Evolutionary conservation across 2,113 vertebrate genomes (phyloP).

Genomic region (Amblyornis subalaris): DNA sequence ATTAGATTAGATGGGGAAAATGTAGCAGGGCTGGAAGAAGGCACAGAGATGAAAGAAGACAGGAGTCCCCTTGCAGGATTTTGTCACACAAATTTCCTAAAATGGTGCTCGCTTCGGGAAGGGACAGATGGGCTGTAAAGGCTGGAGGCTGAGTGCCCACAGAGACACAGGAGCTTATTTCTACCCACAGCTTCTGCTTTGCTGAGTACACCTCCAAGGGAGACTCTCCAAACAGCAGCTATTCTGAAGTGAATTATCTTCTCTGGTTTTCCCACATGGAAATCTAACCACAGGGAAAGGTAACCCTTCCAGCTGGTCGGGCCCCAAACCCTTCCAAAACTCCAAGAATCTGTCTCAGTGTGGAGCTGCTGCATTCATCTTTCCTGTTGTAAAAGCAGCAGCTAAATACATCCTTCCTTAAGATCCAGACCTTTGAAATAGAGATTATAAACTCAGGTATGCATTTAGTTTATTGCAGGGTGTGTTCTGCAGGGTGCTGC

Average conservation of each 20-base stretch:
- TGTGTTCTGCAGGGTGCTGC: background rate
- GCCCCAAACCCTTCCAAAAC: background rate
- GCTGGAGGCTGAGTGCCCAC: background rate
- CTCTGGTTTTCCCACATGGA: background rate
- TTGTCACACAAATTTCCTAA: background rate
- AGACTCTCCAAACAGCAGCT: background rate
- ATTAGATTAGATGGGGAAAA: background rate
- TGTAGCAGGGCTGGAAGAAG: background rate
- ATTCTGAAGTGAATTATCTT: background rate
- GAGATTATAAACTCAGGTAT: background rate
- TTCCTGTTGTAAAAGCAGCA: background rate
- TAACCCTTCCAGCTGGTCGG: background rate
- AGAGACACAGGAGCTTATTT: background rate
- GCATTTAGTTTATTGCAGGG: background rate
- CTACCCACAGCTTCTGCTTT: background rate
- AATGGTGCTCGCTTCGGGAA: background rate
- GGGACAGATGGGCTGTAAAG: background rate
- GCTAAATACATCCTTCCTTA: background rate
- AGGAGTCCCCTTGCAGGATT: background rate
- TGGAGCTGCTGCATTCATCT: background rate
- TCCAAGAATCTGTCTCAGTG: accelerated
- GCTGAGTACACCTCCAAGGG: background rate
- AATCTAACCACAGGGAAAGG: background rate
- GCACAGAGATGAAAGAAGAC: background rate
- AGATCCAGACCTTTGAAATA: background rate